Evolutionary conservation across 2,888 invertebrate genomes (phyloP), one percentile per base, ranked within the genome.

Genomic region (Zhuqinia jingwanae): DNA sequence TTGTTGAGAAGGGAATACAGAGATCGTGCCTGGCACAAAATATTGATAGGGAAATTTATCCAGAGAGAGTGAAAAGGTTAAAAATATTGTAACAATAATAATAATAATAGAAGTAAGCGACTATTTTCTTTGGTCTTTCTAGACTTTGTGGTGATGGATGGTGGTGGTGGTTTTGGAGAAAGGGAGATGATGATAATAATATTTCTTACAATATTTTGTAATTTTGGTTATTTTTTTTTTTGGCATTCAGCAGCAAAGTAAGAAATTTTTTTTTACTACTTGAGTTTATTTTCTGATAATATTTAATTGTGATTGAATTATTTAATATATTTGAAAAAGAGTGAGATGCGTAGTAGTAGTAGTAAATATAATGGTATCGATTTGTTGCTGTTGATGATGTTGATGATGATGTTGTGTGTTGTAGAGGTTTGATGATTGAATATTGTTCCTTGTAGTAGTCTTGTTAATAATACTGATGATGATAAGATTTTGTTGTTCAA

Each of bases 381-480:
- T 42, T 2, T 17, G 22, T 17, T 68, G 22, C 3, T 68, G n/a
- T n/a, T n/a, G n/a, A n/a, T n/a, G n/a, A n/a, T n/a, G n/a, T n/a
- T n/a, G n/a, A 70, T 70, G 6, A 6, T 36, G 8, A 6, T 8
- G 36, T 3, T 36, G 3, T 36, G 3, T 36, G 36, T 36, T 36
- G 36, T 36, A 36, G 36, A 6, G 3, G 36, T 80, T 79, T 80
- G 63, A n/a, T n/a, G n/a, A 79, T 79, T 63, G 65, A 47, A 68
- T 50, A 80, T 80, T 80, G 68, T 68, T 80, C 30, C 65, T 47
- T 80, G 25, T 68, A 47, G 70, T 47, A 80, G 80, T 80, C 80
- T 80, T 80, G 80, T 80, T 80, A 68, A 56, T 80, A 80, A 80
- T 80, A 80, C 80, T 80, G 80, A 68, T 68, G 65, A 79, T 65